Evolutionary conservation across 2,113 vertebrate species (phyloP).

Genomic region (Epinephelus cyanopodus): DNA sequence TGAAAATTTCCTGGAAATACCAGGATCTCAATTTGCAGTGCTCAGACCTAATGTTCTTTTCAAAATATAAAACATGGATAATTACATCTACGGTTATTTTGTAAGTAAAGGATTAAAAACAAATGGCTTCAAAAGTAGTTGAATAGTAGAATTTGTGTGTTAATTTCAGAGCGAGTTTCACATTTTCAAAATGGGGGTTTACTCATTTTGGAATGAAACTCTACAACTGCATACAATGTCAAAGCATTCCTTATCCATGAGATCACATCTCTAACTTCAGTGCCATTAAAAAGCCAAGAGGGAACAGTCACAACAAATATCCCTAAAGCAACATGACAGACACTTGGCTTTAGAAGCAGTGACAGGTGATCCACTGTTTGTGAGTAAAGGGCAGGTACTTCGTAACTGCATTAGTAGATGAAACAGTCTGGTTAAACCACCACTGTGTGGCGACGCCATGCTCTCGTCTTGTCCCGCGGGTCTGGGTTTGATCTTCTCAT

Average conservation of each 20-base stretch:
- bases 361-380: constrained; percentile 14
- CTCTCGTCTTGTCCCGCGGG: constrained; percentile 85
- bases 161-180: background rate
- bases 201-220: constrained; percentile 32
- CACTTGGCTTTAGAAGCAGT: constrained; percentile 11
- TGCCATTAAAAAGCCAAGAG: background rate
- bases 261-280: background rate
- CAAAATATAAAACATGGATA: background rate
- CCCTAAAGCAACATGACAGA: background rate
- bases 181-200: background rate
- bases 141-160: background rate
- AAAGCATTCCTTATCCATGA: background rate
- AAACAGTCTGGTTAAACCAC: constrained; percentile 77
- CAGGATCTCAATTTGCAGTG: background rate
- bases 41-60: background rate
- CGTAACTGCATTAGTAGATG: constrained; percentile 34
- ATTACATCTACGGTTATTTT: background rate
- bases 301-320: background rate
- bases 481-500: constrained; percentile 83
- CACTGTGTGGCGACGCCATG: constrained; percentile 90
- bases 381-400: constrained; percentile 28
- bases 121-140: background rate
- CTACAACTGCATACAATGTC: background rate
- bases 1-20: background rate
- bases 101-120: constrained; percentile 1